Percentiles rank a stretch among this genome's conserved stretches.
phyloP scores from a whole-genome alignment of 1,140 invertebrate species.

The Zaprionus nigranus region DNA sequence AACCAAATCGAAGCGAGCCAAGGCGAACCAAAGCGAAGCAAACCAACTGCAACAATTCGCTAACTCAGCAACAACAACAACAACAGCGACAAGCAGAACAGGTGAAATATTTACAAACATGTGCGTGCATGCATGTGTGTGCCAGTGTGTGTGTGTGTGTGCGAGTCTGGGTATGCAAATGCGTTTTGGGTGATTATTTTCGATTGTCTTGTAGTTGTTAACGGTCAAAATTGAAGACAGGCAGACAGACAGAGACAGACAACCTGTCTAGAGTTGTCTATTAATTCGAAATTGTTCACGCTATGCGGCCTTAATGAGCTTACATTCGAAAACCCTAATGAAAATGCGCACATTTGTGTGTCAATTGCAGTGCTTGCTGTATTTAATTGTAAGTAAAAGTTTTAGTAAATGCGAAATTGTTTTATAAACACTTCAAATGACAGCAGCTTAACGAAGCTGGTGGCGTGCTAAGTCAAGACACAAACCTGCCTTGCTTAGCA shows the following conservation, averaged over 20 bases:
- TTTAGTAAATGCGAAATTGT: neutral
- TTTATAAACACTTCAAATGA: neutral
- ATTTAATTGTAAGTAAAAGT: neutral
- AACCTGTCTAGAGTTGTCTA: conserved; percentile 28
- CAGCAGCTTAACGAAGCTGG: neutral
- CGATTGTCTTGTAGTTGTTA: conserved; percentile 60
- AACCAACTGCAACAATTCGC: conserved; percentile 73
- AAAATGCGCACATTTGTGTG: conserved; percentile 29
- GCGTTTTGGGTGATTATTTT: conserved; percentile 59
- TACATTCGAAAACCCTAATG: conserved; percentile 50
- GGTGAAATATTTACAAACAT: conserved; percentile 45
- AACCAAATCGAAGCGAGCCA: conserved; percentile 14
- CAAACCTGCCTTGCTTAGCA: neutral
- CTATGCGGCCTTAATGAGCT: conserved; percentile 44
- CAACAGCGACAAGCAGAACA: conserved; percentile 48
- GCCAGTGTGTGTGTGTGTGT: conserved; percentile 6
- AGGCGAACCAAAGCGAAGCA: conserved; percentile 58
- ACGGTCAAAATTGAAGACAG: conserved; percentile 29
- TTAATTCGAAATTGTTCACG: conserved; percentile 54
- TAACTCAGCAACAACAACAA: conserved; percentile 39
- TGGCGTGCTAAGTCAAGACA: neutral
- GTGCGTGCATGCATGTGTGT: neutral
- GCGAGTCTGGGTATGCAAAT: conserved; percentile 49
- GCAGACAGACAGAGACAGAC: conserved; percentile 29
- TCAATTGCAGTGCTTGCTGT: conserved; percentile 16